These are phyloP conservation scores for Heteromurus nitidus DNA, from an alignment of 2,888 invertebrate genomes.

Conservation along the genomic window DNA sequence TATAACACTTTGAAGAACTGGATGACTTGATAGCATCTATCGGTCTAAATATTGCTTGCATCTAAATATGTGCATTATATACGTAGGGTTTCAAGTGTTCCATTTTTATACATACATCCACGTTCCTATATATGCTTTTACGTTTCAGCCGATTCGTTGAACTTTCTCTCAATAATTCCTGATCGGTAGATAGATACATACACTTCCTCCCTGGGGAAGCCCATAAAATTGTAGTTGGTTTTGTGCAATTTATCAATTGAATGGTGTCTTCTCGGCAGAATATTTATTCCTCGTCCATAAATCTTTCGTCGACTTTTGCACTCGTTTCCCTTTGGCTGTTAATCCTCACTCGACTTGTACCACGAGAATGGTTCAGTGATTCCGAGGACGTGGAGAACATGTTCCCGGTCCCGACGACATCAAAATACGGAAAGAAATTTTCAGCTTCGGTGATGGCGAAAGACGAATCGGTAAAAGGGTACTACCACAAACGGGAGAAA, in stretches of 20 bases:
- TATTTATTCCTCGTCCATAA: constrained; percentile 26
- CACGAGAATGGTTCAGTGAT: background rate
- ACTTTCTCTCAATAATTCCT: constrained; percentile 10
- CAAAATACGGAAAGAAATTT: background rate
- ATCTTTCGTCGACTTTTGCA: constrained; percentile 6
- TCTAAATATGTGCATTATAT: too few species aligned
- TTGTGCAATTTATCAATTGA: constrained; percentile 26
- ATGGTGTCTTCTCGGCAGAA: constrained; percentile 25
- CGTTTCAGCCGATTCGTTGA: constrained; percentile 16
- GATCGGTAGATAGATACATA: background rate
- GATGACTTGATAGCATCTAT: too few species aligned
- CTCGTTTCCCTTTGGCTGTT: background rate
- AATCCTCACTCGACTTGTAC: background rate
- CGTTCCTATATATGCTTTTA: too few species aligned
- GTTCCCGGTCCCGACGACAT: background rate
- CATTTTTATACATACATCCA: too few species aligned
- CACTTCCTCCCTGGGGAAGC: constrained; percentile 11
- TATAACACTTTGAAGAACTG: too few species aligned
- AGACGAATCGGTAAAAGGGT: too few species aligned
- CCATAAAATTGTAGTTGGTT: background rate
- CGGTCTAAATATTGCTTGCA: too few species aligned
- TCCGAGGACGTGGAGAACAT: constrained; percentile 6
- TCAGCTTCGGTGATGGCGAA: background rate
- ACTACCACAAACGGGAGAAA: too few species aligned
- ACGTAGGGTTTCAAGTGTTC: too few species aligned